Evolutionary conservation across 2,113 vertebrate species (phyloP).

Genomic region (Calidris pygmaea): DNA sequence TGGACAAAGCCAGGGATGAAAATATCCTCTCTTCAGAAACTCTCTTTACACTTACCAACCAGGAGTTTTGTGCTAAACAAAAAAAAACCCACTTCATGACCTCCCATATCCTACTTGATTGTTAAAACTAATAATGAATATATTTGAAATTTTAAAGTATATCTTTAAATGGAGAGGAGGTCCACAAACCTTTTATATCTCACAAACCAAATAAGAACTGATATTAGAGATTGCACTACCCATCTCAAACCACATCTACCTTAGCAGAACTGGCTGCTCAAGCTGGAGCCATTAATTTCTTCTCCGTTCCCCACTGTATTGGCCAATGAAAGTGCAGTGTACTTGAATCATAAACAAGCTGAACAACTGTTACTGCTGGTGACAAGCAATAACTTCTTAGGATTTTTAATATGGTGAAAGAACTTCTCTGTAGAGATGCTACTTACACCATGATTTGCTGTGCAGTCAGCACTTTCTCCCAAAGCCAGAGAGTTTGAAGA

Average conservation of each 20-base stretch:
- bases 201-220: background rate
- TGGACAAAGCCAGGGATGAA: background rate
- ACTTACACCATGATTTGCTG: background rate
- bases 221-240: background rate
- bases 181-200: background rate
- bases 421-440: background rate
- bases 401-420: background rate
- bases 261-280: background rate
- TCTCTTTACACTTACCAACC: background rate
- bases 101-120: background rate
- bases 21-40: background rate
- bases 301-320: background rate
- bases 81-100: background rate
- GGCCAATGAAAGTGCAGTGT: accelerated
- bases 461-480: background rate
- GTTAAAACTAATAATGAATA: background rate
- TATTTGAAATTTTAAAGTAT: background rate
- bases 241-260: background rate
- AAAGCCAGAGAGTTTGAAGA: background rate
- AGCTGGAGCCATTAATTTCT: background rate
- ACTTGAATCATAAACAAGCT: background rate
- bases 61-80: background rate
- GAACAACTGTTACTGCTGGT: background rate
- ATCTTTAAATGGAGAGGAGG: background rate
- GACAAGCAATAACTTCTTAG: background rate